Percentiles rank a stretch among this genome's conserved stretches.
Conservation (phyloP, 2,113 vertebrate genomes). For the Phylloscopus whistleri region DNA sequence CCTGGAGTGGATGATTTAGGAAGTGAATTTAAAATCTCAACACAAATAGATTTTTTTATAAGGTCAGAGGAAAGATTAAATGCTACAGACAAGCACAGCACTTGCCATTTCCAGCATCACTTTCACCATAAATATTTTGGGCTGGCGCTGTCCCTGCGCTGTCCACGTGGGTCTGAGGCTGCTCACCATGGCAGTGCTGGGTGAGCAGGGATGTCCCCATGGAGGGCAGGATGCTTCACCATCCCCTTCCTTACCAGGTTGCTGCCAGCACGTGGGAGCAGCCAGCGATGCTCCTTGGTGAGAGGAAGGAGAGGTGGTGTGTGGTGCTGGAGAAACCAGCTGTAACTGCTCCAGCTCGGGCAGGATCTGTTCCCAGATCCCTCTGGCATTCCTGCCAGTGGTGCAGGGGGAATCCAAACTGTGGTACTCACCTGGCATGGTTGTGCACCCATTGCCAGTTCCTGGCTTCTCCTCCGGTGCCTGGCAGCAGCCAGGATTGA, state of each 20-base stretch:
- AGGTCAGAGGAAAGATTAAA: constrained; percentile 64
- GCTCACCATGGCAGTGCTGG: not conserved
- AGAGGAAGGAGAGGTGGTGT: not conserved
- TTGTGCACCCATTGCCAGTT: not conserved
- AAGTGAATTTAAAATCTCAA: constrained; percentile 62
- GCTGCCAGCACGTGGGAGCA: accelerated
- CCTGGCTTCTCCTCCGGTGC: not conserved
- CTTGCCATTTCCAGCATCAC: not conserved
- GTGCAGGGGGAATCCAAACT: not conserved
- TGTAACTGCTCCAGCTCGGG: accelerated
- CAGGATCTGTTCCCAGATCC: not conserved
- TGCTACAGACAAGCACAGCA: not conserved
- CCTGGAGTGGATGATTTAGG: constrained; percentile 36
- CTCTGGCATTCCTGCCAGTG: accelerated
- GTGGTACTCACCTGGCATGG: accelerated
- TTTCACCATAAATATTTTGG: not conserved
- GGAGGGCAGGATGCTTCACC: not conserved
- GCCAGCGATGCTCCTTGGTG: not conserved
- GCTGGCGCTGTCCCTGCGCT: accelerated
- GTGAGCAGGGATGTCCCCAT: accelerated
- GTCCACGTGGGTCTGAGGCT: not conserved
- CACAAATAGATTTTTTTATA: constrained; percentile 58
- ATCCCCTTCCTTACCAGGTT: not conserved
- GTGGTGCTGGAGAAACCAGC: not conserved
- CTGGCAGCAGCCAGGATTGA: constrained; percentile 32